Conservation (phyloP, 30 jellyfish, hydroid and myxozoan genomes). For the Cassiopea xamachana region DNA sequence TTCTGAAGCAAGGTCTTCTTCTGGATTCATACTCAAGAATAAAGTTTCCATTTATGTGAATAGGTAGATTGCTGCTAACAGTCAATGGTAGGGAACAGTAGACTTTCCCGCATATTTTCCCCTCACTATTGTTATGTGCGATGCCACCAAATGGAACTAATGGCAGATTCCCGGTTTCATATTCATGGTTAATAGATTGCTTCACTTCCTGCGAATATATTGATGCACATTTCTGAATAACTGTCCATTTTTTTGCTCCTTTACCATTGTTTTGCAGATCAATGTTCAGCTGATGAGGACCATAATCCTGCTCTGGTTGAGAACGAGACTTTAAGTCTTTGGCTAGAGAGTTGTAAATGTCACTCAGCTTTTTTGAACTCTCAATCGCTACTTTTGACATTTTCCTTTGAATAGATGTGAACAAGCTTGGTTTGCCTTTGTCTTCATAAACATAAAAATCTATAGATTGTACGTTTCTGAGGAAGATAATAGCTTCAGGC, state of each 20-base stretch:
- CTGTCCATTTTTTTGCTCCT: not conserved
- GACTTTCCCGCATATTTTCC: conserved; percentile 22
- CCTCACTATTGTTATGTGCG: not conserved
- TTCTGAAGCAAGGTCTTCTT: conserved; percentile 57
- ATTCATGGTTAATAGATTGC: conserved; percentile 1
- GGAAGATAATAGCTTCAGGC: conserved; percentile 47
- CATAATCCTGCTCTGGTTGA: not conserved
- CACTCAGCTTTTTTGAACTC: not conserved
- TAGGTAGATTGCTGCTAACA: conserved; percentile 43
- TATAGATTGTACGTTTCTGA: conserved; percentile 26
- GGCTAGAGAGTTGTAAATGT: not conserved
- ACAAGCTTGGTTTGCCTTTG: not conserved
- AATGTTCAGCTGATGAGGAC: not conserved
- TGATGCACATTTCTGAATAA: conserved; percentile 51
- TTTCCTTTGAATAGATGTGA: not conserved
- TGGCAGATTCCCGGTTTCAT: conserved; percentile 1
- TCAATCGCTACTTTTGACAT: not conserved
- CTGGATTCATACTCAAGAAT: conserved; percentile 86
- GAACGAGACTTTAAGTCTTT: not conserved
- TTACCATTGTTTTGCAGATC: not conserved
- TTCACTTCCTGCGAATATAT: conserved; percentile 4
- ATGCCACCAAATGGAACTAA: conserved; percentile 83
- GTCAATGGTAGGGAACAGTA: conserved; percentile 78
- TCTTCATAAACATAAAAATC: conserved; percentile 13
- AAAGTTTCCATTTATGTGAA: conserved; percentile 72